Evolutionary conservation across 2,113 vertebrate species (phyloP), one percentile per base, ranked within the genome.

Genomic region (Mormoops blainvillei): DNA sequence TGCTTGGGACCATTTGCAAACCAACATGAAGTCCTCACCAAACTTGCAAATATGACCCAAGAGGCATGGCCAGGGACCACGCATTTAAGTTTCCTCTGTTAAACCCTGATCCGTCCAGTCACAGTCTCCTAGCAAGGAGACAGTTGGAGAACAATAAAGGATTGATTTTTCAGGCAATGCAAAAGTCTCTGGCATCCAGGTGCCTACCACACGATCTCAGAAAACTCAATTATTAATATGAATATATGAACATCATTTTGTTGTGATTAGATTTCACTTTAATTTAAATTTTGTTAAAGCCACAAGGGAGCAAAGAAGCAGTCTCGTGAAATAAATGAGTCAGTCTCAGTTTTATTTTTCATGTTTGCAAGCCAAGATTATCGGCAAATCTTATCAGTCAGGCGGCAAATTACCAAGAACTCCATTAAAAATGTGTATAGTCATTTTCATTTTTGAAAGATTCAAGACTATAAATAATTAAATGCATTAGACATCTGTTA

Each of bases 401-500:
- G 98, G 98, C 97, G 95, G 98, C 98, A 99, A 99, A 99, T 99
- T 99, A 99, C 98, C 97, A 98, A 98, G 97, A 98, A 98, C 98
- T 98, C 99, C 99, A 99, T 99, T 99, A 99, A 99, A 99, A 99
- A 98, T 98, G 98, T 98, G 98, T 98, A 98, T 98, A 98, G 97
- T 98, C 98, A 99, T 99, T 98, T 98, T 98, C 98, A 98, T 99
- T 99, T 99, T 98, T 98, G 98, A 98, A 98, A 99, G 98, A 98
- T 98, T 98, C 98, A 98, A 98, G 96, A 97, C 97, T 98, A 99
- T 99, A 98, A 99, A 99, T 99, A 98, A 99, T 99, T 99, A 98
- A 99, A 98, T 93, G 98, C 97, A 96, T 68, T 96, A 98, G 98
- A 98, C 99, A 99, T 99, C 98, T 99, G 98, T 99, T 99, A 99